phyloP scores from a whole-genome alignment of 2,797 vertebrate genomes.

The Mallotus villosus region DNA sequence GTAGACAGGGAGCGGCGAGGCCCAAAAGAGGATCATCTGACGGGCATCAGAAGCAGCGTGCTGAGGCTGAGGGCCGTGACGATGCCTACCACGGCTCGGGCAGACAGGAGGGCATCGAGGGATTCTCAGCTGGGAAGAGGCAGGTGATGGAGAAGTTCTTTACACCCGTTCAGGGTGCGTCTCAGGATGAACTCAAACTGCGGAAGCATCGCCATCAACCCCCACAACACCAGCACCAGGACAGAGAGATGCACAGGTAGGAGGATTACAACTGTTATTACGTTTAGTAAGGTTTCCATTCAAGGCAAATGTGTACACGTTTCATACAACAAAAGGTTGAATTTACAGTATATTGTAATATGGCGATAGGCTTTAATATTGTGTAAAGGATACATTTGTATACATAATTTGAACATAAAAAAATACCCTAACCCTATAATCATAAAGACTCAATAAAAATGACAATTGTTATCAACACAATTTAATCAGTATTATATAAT shows the following conservation, averaged over 20 bases:
- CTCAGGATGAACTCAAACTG: constrained; percentile 57
- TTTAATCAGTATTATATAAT: too few species aligned
- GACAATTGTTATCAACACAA: too few species aligned
- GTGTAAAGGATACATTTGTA: too few species aligned
- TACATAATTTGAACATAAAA: too few species aligned
- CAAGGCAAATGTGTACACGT: neutral
- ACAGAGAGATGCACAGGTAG: constrained; percentile 40
- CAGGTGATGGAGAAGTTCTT: constrained; percentile 78
- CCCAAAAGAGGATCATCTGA: constrained; percentile 3
- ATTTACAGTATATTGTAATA: too few species aligned
- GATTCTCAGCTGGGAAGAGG: constrained; percentile 52
- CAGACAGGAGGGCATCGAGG: constrained; percentile 22
- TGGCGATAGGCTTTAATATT: too few species aligned
- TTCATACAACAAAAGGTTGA: neutral
- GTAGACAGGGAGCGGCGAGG: constrained; percentile 10
- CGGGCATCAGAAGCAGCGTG: constrained; percentile 4
- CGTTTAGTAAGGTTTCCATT: neutral
- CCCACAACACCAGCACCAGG: constrained; percentile 35
- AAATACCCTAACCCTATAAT: too few species aligned
- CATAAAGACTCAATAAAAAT: too few species aligned
- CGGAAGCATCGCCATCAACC: constrained; percentile 50
- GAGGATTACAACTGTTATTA: too few species aligned
- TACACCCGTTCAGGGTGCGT: constrained; percentile 67
- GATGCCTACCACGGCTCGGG: neutral
- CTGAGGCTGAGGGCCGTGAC: constrained; percentile 13